Conservation (phyloP, 2,888 invertebrate genomes). For the Andrena chrysosceles region DNA sequence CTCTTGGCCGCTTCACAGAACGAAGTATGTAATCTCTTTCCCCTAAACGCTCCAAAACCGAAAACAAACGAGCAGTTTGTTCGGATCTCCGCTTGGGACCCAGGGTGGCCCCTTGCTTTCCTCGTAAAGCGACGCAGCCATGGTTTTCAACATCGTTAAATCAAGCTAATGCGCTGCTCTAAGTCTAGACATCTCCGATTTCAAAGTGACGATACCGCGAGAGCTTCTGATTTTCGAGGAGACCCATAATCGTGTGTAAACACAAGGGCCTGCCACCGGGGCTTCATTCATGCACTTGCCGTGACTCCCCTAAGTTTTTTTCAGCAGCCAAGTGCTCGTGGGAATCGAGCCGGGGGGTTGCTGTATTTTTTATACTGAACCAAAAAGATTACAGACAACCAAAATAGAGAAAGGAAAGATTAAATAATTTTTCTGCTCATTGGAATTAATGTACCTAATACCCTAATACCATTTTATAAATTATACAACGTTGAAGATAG, state of each 20-base stretch:
- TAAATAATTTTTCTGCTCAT: not conserved
- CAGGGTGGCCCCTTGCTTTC: not conserved
- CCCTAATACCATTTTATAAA: too few species aligned
- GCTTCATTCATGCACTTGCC: conserved; percentile 51
- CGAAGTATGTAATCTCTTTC: not conserved
- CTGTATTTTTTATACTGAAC: not conserved
- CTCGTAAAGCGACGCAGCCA: conserved; percentile 11
- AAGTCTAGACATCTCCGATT: conserved; percentile 61
- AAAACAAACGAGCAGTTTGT: conserved; percentile 58
- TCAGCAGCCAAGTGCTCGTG: conserved; percentile 42
- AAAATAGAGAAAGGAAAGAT: not conserved
- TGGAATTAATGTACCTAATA: not conserved
- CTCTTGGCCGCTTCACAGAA: conserved; percentile 10
- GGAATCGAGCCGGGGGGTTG: conserved; percentile 37
- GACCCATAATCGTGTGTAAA: conserved; percentile 58
- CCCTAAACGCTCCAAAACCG: not conserved
- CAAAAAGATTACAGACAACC: not conserved
- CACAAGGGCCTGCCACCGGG: conserved; percentile 35
- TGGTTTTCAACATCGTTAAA: conserved; percentile 49
- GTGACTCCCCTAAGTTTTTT: conserved; percentile 16
- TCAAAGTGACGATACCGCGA: conserved; percentile 54
- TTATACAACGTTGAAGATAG: too few species aligned
- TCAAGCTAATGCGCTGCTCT: conserved; percentile 41
- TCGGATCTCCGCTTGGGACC: conserved; percentile 32
- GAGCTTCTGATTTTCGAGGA: conserved; percentile 36